Conservation (phyloP, 2,888 invertebrate genomes). For the Drosophila mulleri region DNA sequence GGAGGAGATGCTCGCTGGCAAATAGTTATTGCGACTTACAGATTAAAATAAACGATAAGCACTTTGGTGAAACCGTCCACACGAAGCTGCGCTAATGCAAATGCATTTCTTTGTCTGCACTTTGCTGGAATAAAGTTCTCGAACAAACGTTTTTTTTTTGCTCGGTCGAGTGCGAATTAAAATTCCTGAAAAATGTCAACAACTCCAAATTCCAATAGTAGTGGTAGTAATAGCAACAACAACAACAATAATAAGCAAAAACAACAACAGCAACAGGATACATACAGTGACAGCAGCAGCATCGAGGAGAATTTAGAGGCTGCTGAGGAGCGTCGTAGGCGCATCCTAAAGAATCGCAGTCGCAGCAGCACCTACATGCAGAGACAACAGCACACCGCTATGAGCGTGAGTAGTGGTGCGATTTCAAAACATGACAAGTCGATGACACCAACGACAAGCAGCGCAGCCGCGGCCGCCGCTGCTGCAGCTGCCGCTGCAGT, state of each 20-base stretch:
- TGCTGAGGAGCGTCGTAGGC: constrained; percentile 89
- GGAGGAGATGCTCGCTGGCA: constrained; percentile 25
- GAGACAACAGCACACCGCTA: constrained; percentile 52
- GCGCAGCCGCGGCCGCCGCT: constrained; percentile 38
- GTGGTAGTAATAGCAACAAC: constrained; percentile 78
- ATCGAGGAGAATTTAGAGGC: constrained; percentile 91
- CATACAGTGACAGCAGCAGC: constrained; percentile 90
- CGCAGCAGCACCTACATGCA: constrained; percentile 81
- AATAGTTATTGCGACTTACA: constrained; percentile 60
- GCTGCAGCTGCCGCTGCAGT: constrained; percentile 35
- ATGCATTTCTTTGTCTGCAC: constrained; percentile 64
- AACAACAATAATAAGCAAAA: constrained; percentile 64
- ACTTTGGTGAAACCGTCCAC: constrained; percentile 14
- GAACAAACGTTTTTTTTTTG: constrained; percentile 31
- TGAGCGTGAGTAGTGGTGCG: constrained; percentile 68
- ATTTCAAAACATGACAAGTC: constrained; percentile 77
- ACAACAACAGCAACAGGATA: constrained; percentile 82
- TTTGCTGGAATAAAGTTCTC: constrained; percentile 51
- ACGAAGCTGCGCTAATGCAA: constrained; percentile 32
- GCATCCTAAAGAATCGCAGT: constrained; percentile 89
- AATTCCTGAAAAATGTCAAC: constrained; percentile 79
- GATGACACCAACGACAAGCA: constrained; percentile 55
- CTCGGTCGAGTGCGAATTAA: constrained; percentile 47
- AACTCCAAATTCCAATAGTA: constrained; percentile 82
- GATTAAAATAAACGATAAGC: constrained; percentile 48